A percentile compares a stretch with the other conserved stretches of the same genome.
Evolutionary conservation across 2,888 invertebrate species (phyloP).

Genomic region (Hofmannophila pseudospretella): DNA sequence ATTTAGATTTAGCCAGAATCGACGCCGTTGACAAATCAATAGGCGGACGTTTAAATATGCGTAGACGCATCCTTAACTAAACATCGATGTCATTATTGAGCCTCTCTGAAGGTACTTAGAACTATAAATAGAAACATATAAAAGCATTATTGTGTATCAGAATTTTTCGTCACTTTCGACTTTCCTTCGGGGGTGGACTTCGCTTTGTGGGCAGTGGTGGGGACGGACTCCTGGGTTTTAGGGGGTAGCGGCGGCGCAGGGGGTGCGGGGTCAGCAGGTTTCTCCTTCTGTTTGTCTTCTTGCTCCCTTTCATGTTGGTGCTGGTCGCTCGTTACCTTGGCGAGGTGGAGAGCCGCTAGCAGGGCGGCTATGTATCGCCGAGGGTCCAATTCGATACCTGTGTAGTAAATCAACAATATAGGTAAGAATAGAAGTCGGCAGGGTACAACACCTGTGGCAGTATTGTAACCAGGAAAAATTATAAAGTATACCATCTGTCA

Average conservation of each 20-base stretch:
- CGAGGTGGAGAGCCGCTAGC: slow-evolving; percentile 63
- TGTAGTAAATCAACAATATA: no score
- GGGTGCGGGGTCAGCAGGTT: slow-evolving; percentile 20
- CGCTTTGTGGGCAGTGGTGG: slow-evolving; percentile 47
- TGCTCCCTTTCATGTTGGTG: slow-evolving; percentile 33
- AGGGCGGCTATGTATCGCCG: slow-evolving; percentile 63
- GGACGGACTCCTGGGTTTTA: slow-evolving; percentile 26
- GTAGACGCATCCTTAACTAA: not conserved
- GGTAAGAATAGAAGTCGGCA: no score
- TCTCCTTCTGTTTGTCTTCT: slow-evolving; percentile 15
- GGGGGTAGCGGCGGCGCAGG: slow-evolving; percentile 27
- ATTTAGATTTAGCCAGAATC: no score
- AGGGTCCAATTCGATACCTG: slow-evolving; percentile 63
- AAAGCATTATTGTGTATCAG: slow-evolving; percentile 21
- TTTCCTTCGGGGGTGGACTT: slow-evolving; percentile 62
- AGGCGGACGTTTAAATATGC: slow-evolving; percentile 1
- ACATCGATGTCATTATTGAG: slow-evolving; percentile 8
- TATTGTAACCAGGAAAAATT: no score
- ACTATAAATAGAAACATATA: slow-evolving; percentile 16
- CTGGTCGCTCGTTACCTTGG: slow-evolving; percentile 57
- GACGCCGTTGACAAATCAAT: no score
- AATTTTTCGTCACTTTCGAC: slow-evolving; percentile 34
- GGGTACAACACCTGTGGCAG: no score
- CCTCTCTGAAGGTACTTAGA: slow-evolving; percentile 4
- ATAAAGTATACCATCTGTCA: no score